Evolutionary conservation across 1,140 invertebrate species (phyloP).

Genomic region (Diachasma alloeum): DNA sequence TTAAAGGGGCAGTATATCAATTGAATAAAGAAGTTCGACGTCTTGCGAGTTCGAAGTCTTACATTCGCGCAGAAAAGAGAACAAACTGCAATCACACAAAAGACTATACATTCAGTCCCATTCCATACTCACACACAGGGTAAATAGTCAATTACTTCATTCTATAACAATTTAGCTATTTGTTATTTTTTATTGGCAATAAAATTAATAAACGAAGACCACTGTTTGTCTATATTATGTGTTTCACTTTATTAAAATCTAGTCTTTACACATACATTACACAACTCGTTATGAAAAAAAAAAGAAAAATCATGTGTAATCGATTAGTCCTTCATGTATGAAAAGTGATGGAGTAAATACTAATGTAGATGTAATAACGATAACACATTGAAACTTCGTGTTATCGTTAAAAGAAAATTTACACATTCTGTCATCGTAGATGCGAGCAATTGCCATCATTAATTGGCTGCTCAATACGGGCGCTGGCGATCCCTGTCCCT

Average conservation of each 20-base stretch:
- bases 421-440: neutral
- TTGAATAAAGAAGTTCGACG: no score
- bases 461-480: slow-evolving; percentile 53
- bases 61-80: no score
- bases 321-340: slow-evolving; percentile 31
- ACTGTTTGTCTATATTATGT: neutral
- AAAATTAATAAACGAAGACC: neutral
- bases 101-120: no score
- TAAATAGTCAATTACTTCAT: no score
- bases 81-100: no score
- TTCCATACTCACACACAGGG: no score
- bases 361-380: neutral
- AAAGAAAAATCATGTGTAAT: slow-evolving; percentile 22
- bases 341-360: slow-evolving; percentile 34
- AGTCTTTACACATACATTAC: slow-evolving; percentile 38
- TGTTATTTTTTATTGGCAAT: neutral
- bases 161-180: no score
- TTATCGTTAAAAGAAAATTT: slow-evolving; percentile 4
- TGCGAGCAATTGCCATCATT: slow-evolving; percentile 13
- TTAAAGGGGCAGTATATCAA: no score
- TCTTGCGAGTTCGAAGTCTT: no score
- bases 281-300: slow-evolving; percentile 34
- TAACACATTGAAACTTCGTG: neutral
- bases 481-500: slow-evolving; percentile 63
- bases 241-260: slow-evolving; percentile 43